Base-by-base conservation (phyloP, 2,888 invertebrate genomes). In the Lypha dubia region DNA sequence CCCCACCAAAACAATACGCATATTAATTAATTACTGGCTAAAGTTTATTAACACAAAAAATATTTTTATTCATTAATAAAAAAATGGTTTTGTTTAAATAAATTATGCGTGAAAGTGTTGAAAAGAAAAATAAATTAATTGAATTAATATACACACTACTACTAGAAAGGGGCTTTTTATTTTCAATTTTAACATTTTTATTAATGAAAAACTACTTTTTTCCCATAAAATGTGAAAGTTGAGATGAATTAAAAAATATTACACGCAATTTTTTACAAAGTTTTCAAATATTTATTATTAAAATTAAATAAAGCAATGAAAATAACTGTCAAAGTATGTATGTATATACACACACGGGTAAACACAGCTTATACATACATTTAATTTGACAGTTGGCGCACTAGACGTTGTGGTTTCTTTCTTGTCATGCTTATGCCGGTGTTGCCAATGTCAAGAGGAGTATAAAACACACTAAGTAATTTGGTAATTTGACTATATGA, bases 91-190 rank as follows among this genome's bases (percentile, higher is more conserved):
- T 79, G 71, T 71, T 67, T 62, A 67, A 67, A 77, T 81, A 81
- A 81, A 82, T 82, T 84, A 84, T 82, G 84, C 84, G 84, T 84
- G 84, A 84, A 84, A 84, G 81, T 81, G 84, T 62, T 81, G 84
- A 82, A 84, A 84, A 70, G 68, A 41, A 68, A 76, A 58, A 60
- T 41, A 58, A 53, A 58, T n/a, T 15, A 44, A 46, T 22, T 13
- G 20, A 46, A 35, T 46, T 46, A 17, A 28, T 32, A 44, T 38
- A 28, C 9, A 44, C 41, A 56, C 32, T n/a, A n/a, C n/a, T n/a
- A 41, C 35, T 63, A 20, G 38, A 68, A 46, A 56, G 65, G 22
- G 44, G n/a, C 13, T 8, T 41, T 62, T 24, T n/a, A 17, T 41
- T 35, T 58, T 75, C 51, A 13, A 13, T 58, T 67, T 67, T 20